These are phyloP conservation scores for Merodon equestris DNA, from an alignment of 2,888 invertebrate genomes.

Conservation along the genomic window DNA sequence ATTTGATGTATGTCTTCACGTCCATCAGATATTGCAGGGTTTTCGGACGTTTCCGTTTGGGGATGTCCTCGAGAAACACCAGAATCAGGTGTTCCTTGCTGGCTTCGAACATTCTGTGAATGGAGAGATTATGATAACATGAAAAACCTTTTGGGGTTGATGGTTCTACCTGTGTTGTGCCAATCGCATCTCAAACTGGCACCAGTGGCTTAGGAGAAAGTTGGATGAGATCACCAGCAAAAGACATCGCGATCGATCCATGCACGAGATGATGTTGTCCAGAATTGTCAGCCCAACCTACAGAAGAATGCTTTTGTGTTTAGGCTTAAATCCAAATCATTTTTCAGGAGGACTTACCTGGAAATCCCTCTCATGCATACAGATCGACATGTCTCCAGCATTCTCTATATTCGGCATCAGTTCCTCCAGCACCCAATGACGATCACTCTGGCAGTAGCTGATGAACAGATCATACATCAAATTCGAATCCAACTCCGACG, in stretches of 20 bases:
- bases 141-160: background rate
- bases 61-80: constrained; percentile 84
- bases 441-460: constrained; percentile 84
- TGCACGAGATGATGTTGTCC: constrained; percentile 85
- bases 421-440: constrained; percentile 83
- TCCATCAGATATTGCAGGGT: constrained; percentile 84
- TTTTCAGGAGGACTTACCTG: constrained; percentile 78
- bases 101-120: constrained; percentile 81
- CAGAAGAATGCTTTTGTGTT: no score
- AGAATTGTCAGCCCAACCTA: constrained; percentile 84
- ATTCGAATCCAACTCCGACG: constrained; percentile 72
- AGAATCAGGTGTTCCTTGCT: constrained; percentile 83
- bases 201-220: constrained; percentile 86
- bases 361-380: constrained; percentile 86
- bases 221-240: constrained; percentile 83
- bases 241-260: constrained; percentile 83
- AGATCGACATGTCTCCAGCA: constrained; percentile 82
- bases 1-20: constrained; percentile 85
- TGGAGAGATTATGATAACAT: background rate
- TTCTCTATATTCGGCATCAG: constrained; percentile 83
- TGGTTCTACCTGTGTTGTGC: constrained; percentile 82
- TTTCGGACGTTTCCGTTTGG: constrained; percentile 81
- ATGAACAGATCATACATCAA: constrained; percentile 84
- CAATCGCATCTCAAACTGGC: constrained; percentile 86
- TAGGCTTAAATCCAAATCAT: no score